A percentile compares a stretch with the other conserved stretches of the same genome.
Evolutionary conservation across 2,113 vertebrate species (phyloP).

Genomic region (Zapus hudsonius): DNA sequence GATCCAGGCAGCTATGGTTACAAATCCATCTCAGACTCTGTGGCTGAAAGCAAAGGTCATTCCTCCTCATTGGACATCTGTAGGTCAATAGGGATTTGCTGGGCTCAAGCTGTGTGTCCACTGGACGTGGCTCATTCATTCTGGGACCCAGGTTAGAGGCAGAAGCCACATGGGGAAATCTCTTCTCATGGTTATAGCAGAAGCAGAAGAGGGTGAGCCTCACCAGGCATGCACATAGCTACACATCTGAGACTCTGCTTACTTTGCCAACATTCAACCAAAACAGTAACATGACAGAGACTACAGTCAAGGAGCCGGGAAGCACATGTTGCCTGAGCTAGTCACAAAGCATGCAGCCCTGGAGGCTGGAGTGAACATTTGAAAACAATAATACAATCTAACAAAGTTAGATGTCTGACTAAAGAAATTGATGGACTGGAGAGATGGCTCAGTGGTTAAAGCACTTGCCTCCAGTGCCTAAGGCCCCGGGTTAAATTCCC

Average conservation of each 20-base stretch:
- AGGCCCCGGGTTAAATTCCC: too few species aligned
- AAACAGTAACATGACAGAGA: neutral
- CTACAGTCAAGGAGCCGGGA: neutral
- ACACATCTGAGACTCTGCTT: neutral
- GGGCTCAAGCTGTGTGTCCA: neutral
- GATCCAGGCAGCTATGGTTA: neutral
- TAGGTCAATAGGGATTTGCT: neutral
- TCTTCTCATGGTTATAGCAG: neutral
- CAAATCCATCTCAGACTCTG: neutral
- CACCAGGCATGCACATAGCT: neutral
- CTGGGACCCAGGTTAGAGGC: neutral
- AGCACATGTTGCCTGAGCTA: neutral
- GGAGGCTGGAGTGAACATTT: neutral
- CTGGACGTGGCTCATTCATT: neutral
- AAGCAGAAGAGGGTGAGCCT: neutral
- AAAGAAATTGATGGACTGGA: too few species aligned
- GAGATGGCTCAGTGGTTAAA: too few species aligned
- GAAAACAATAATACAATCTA: neutral
- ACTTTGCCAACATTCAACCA: neutral
- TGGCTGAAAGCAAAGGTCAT: neutral
- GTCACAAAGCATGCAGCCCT: neutral
- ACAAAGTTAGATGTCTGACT: neutral
- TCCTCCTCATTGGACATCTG: neutral
- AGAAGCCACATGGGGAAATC: neutral
- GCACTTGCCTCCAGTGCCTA: too few species aligned